Conservation (phyloP, 2,888 invertebrate species). For the Imbricaverruca yamaguchii region DNA sequence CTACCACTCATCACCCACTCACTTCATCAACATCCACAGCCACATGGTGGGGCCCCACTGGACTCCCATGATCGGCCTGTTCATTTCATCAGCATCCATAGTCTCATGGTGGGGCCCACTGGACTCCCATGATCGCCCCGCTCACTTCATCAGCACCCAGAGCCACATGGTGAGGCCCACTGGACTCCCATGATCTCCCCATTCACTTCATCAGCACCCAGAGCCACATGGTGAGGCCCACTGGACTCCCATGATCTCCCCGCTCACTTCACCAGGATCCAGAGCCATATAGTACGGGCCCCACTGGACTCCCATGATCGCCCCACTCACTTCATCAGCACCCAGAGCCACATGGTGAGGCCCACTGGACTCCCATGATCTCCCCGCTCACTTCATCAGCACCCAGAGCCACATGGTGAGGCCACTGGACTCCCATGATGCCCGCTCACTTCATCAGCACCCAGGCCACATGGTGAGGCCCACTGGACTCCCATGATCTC, state of each 20-base stretch:
- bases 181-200: background rate
- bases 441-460: background rate
- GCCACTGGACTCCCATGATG: constrained; percentile 47
- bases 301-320: background rate
- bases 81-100: constrained; percentile 66
- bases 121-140: constrained; percentile 23
- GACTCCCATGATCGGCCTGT: background rate
- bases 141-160: background rate
- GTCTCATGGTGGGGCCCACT: constrained; percentile 69
- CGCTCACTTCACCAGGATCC: background rate
- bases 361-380: constrained; percentile 45
- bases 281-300: too few species aligned
- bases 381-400: too few species aligned
- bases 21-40: background rate
- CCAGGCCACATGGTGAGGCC: too few species aligned
- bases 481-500: background rate
- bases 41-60: too few species aligned
- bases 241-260: constrained; percentile 40
- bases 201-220: constrained; percentile 62
- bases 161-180: too few species aligned
- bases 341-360: constrained; percentile 75
- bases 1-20: background rate
- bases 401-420: constrained; percentile 38
- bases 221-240: constrained; percentile 68
- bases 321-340: constrained; percentile 52